Conservation (phyloP, 2,888 invertebrate genomes). For the Emesis russula region DNA sequence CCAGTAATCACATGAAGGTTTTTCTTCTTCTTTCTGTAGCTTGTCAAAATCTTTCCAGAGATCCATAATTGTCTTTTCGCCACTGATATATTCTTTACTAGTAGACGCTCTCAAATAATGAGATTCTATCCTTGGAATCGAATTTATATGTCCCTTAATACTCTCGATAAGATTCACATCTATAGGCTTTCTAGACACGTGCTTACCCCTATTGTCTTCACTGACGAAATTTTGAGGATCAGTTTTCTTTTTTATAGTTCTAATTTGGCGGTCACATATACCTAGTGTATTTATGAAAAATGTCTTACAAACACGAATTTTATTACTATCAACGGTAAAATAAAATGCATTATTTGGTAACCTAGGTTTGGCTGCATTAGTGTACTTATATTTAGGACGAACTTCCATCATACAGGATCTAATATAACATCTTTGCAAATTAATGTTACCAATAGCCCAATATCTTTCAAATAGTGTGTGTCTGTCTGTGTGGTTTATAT, state of each 20-base stretch:
- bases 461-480: constrained; percentile 50
- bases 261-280: constrained; percentile 61
- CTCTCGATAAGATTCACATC: constrained; percentile 45
- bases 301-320: constrained; percentile 73
- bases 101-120: constrained; percentile 50
- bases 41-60: constrained; percentile 27
- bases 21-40: neutral
- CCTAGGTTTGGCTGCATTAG: constrained; percentile 76
- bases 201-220: constrained; percentile 63
- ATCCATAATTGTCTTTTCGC: constrained; percentile 37
- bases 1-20: constrained; percentile 11
- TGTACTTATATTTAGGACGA: constrained; percentile 57
- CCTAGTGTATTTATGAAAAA: constrained; percentile 75
- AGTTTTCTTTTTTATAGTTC: constrained; percentile 72
- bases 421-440: constrained; percentile 66
- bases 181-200: constrained; percentile 50
- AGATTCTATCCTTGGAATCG: constrained; percentile 64
- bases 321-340: constrained; percentile 70
- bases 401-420: constrained; percentile 68
- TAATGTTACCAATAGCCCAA: constrained; percentile 53
- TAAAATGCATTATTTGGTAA: constrained; percentile 79
- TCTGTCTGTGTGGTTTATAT: constrained; percentile 55
- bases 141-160: constrained; percentile 71
- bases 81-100: constrained; percentile 32
- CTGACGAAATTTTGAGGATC: constrained; percentile 46